Percentiles rank a stretch among this genome's conserved stretches.
Conservation (phyloP, 2,113 vertebrate species). For the Tricholaema leucomelas region DNA sequence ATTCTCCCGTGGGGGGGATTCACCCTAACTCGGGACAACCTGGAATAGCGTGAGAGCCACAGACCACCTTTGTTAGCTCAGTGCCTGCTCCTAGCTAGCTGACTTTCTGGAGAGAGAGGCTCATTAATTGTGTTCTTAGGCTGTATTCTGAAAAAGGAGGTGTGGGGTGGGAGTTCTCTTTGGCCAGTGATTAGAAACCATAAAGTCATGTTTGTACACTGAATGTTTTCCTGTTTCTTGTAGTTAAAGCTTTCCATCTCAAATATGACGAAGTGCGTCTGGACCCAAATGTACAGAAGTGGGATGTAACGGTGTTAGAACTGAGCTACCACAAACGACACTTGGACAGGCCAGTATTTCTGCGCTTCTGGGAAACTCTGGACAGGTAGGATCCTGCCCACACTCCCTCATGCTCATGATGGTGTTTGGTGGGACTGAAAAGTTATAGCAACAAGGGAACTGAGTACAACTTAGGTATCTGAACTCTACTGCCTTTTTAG, state of each 20-base stretch:
- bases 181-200: neutral
- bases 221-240: neutral
- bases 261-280: conserved; percentile 96
- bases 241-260: conserved; percentile 98
- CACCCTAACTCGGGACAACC: no score
- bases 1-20: no score
- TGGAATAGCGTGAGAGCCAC: neutral
- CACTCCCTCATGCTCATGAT: neutral
- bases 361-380: conserved; percentile 97
- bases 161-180: neutral
- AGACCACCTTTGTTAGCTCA: neutral
- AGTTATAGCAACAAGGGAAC: neutral
- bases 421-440: neutral
- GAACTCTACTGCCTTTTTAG: neutral
- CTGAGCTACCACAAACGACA: conserved; percentile 97
- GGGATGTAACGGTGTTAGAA: conserved; percentile 97
- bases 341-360: conserved; percentile 93
- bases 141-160: neutral
- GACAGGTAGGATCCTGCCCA: conserved; percentile 83
- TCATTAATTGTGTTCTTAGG: neutral
- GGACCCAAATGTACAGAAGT: conserved; percentile 97
- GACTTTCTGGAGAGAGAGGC: neutral
- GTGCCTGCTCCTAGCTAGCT: neutral
- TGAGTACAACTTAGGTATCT: neutral
- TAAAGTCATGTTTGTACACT: neutral